Evolutionary conservation across 30 jellyfish, hydroid and myxozoan genomes (phyloP).

Genomic region (Chrysaora quinquecirrha): DNA sequence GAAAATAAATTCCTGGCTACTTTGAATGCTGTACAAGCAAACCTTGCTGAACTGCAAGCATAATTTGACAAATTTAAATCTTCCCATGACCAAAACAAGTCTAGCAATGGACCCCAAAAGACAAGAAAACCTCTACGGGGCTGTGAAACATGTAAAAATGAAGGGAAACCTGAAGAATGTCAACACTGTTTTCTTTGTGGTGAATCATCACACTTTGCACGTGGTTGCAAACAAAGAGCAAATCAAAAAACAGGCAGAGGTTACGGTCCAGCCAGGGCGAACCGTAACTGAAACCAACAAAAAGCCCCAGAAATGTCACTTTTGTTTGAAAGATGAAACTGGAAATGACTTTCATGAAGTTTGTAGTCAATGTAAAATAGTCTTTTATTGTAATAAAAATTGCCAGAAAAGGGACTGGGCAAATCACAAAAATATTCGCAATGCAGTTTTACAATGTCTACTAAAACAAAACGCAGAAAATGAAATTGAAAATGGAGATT

Average conservation of each 20-base stretch:
- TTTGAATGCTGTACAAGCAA: background rate
- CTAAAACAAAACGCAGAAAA: slow-evolving; percentile 3
- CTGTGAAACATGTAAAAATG: slow-evolving; percentile 26
- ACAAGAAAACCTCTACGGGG: slow-evolving; percentile 31
- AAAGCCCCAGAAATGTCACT: slow-evolving; percentile 33
- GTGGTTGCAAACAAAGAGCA: slow-evolving; percentile 44
- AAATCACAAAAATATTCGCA: slow-evolving; percentile 13
- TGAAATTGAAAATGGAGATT: slow-evolving; percentile 30
- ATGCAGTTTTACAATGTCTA: background rate
- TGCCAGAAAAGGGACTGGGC: slow-evolving; percentile 52
- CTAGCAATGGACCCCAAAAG: slow-evolving; percentile 10
- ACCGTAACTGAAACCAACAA: slow-evolving; percentile 37
- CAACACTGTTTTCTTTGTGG: slow-evolving; percentile 64
- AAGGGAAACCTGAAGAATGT: slow-evolving; percentile 42
- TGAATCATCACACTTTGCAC: slow-evolving; percentile 41
- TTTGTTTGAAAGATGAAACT: slow-evolving; percentile 50
- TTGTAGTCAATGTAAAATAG: slow-evolving; percentile 49
- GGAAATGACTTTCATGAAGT: background rate
- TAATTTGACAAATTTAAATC: slow-evolving; percentile 40
- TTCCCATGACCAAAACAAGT: slow-evolving; percentile 12
- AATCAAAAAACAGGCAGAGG: slow-evolving; percentile 35
- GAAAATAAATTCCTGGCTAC: slow-evolving; percentile 1
- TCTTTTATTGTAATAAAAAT: slow-evolving; percentile 20
- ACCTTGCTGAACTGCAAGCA: slow-evolving; percentile 14
- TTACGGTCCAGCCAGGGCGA: slow-evolving; percentile 49